A percentile compares a stretch with the other conserved stretches of the same genome.
Evolutionary conservation across 2,113 vertebrate species (phyloP).

Genomic region (Labrus mixtus): DNA sequence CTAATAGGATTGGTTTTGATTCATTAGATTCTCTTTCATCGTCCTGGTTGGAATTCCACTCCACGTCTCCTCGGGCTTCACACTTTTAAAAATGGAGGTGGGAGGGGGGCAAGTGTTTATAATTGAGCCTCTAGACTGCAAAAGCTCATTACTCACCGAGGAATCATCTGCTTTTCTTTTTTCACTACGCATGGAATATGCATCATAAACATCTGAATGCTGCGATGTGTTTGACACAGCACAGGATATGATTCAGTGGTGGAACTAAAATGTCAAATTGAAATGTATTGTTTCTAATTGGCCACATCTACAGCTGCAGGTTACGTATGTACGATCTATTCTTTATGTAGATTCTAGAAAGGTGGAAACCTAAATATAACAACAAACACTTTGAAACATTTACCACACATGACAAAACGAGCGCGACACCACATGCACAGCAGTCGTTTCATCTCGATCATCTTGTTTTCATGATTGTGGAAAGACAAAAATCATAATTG

Average conservation of each 20-base stretch:
- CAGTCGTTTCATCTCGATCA: too few relatives aligned
- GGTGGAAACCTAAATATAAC: too few relatives aligned
- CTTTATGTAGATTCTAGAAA: too few relatives aligned
- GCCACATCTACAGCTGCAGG: too few relatives aligned
- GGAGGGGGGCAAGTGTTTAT: conserved; percentile 70
- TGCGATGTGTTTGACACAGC: conserved; percentile 10
- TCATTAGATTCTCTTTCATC: conserved; percentile 88
- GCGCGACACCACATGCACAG: too few relatives aligned
- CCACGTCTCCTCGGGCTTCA: conserved; percentile 83
- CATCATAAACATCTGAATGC: conserved; percentile 39
- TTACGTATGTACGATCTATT: too few relatives aligned
- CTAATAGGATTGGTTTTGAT: conserved; percentile 91
- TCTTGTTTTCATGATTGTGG: too few relatives aligned
- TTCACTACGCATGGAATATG: conserved; percentile 44
- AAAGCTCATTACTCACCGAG: conserved; percentile 61
- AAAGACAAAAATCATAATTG: too few relatives aligned
- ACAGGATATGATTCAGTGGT: conserved; percentile 19
- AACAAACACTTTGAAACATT: too few relatives aligned
- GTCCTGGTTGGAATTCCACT: conserved; percentile 87
- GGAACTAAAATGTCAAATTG: conserved; percentile 10
- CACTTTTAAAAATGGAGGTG: conserved; percentile 73
- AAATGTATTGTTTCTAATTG: not conserved
- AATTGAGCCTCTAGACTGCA: conserved; percentile 69
- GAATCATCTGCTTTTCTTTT: conserved; percentile 56
- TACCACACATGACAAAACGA: too few relatives aligned